Evolutionary conservation across 2,888 invertebrate species (phyloP), one percentile per base, ranked within the genome.

Genomic region (Villa cingulata): DNA sequence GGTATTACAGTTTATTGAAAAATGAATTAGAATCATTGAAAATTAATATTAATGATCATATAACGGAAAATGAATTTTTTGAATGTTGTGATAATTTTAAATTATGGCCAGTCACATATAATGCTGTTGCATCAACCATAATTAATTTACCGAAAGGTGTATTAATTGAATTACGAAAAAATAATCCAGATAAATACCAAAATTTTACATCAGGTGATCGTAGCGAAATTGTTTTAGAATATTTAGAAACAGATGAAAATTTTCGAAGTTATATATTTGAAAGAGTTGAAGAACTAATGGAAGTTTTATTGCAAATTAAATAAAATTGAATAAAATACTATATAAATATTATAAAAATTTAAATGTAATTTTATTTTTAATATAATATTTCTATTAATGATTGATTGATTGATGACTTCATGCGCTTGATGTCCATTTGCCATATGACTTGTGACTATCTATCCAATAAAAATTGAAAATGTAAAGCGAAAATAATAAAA

Each of bases 101-200:
- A 37, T 53, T 69, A 12, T 63, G 67, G 39, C 64, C 68, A 1
- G 60, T 63, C 27, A 62, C 64, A 41, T 68, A 64, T 44, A 70
- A 68, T 23, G 66, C 66, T 43, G 58, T 66, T 27, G 56, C 56
- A 2, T 59, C 61, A 2, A 63, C 64, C 0, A 50, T 63, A 2
- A 37, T 63, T 2, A 61, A 60, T 39, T 53, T 71, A 7, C 65
- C 70, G 0, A 57, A 60, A 1, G 65, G 67, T 47, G 61, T 67
- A 51, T 54, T 66, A 0, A 59, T 61, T 19, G 53, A 56, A 38
- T 54, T 72, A 6, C 60, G 68, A 42, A 54, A 60, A 3, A 54
- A 55, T n/a, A 56, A 64, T 46, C 59, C 63, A 1, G 56, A 57
- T 3, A 58, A 61, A 3, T 72, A 68, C 53, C 58, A 67, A 51